Evolutionary conservation across 2,113 vertebrate genomes (phyloP), one percentile per base, ranked within the genome.

Genomic region (Todiramphus chloris): DNA sequence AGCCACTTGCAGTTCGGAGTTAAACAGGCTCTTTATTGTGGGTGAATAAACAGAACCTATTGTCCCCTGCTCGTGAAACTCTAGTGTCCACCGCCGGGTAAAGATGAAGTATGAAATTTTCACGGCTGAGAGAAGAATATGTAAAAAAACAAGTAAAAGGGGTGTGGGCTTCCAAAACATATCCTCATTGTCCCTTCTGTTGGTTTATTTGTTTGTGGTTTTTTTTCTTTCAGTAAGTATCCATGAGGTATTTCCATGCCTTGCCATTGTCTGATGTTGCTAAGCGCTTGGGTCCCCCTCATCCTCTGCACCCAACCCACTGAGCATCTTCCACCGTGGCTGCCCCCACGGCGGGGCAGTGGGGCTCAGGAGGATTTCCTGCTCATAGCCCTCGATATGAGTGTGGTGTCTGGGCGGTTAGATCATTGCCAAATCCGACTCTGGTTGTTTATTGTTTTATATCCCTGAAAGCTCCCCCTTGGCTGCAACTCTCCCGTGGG

Each of bases 81-180:
- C 97, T 97, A 98, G 98, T 98, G 97, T 97, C 97, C 97, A 33
- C 97, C 96, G 94, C 98, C 89, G 98, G 97, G 96, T 78, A 96
- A 98, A 97, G 97, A 98, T 98, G 97, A 98, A 98, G 97, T 96
- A 98, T 98, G 97, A 97, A 96, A 98, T 98, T 94, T 98, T 97
- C 94, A 92, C 93, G 95, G 97, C 98, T 95, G 91, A 96, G 94
- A 96, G 89, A 97, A 94, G 97, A 96, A 95, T 96, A 97, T 97
- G 95, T 93, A 96, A 97, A 98, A 96, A 95, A 89, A 95, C 93
- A 88, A 97, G 89, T 84, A 68, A 83, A 96, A 91, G 91, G 82
- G 91, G 92, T 46, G 93, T 67, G 37, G 67, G 92, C 67, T 96
- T 91, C 94, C 74, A 92, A 96, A 97, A 97, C 73, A 79, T 86